A percentile compares a stretch with the other conserved stretches of the same genome.
These are phyloP conservation scores for Sula dactylatra DNA, from an alignment of 2,113 vertebrate genomes.

Conservation along the genomic window DNA sequence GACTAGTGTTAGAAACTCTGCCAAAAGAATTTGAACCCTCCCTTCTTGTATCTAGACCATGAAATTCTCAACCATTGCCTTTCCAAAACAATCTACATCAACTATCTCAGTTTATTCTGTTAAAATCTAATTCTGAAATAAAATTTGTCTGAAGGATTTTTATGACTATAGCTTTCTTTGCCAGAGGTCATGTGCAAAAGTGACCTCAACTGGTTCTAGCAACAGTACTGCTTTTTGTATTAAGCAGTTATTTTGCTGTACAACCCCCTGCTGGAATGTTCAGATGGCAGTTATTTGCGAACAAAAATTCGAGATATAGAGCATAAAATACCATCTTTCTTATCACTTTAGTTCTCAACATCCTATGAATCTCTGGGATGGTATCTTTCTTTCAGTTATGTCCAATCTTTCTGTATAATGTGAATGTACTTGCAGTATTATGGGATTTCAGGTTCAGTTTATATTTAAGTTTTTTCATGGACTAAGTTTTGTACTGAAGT, in stretches of 20 bases:
- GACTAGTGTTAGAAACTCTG: slow-evolving; percentile 28
- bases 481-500: not conserved
- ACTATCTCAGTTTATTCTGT: not conserved
- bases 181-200: not conserved
- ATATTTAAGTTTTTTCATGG: not conserved
- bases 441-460: not conserved
- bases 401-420: not conserved
- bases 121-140: not conserved
- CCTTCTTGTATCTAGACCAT: not conserved
- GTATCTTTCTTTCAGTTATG: not conserved
- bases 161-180: not conserved
- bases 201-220: not conserved
- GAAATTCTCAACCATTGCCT: not conserved
- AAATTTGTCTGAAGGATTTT: not conserved
- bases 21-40: not conserved
- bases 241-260: not conserved
- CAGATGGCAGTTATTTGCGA: not conserved
- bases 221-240: not conserved
- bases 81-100: not conserved
- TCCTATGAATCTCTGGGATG: not conserved
- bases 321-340: not conserved
- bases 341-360: not conserved
- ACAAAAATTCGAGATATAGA: not conserved
- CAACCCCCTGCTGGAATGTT: not conserved
- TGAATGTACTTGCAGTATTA: not conserved